These are phyloP conservation scores for Linnaemya tessellans DNA, from an alignment of 2,888 invertebrate genomes.

Conservation along the genomic window DNA sequence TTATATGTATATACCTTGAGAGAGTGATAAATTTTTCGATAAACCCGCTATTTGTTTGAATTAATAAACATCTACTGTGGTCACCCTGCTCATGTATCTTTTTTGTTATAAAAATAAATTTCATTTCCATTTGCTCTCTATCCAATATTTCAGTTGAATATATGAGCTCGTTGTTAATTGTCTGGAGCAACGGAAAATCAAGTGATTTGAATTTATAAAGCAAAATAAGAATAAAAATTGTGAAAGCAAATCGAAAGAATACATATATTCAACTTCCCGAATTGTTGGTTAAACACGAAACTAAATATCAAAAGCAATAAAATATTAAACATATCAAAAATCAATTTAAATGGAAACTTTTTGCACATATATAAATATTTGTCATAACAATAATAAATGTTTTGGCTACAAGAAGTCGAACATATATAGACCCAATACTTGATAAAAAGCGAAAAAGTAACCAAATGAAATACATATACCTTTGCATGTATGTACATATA, in stretches of 20 bases:
- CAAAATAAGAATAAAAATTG: conserved; percentile 26
- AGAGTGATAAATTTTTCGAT: too few relatives aligned
- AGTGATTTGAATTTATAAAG: conserved; percentile 2
- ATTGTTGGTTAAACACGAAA: conserved; percentile 18
- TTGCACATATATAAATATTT: conserved; percentile 49
- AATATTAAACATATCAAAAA: conserved; percentile 16
- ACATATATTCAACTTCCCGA: conserved; percentile 12
- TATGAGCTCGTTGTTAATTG: conserved; percentile 54
- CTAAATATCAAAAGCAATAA: conserved; percentile 20
- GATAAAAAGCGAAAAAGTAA: conserved; percentile 22
- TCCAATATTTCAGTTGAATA: conserved; percentile 58
- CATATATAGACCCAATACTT: conserved; percentile 67
- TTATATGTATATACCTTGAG: too few relatives aligned
- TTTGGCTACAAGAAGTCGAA: conserved; percentile 61
- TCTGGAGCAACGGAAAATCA: conserved; percentile 16
- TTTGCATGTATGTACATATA: too few relatives aligned
- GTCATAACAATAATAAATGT: conserved; percentile 57
- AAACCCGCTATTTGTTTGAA: too few relatives aligned
- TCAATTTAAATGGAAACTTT: conserved; percentile 67
- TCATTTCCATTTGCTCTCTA: conserved; percentile 30
- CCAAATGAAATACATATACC: background rate
- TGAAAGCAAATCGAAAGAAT: conserved; percentile 37
- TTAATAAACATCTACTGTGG: too few relatives aligned
- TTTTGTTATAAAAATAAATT: conserved; percentile 3
- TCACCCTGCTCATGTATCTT: background rate